These are phyloP conservation scores for Epinotia bilunana DNA, from an alignment of 2,888 invertebrate genomes.

Conservation along the genomic window DNA sequence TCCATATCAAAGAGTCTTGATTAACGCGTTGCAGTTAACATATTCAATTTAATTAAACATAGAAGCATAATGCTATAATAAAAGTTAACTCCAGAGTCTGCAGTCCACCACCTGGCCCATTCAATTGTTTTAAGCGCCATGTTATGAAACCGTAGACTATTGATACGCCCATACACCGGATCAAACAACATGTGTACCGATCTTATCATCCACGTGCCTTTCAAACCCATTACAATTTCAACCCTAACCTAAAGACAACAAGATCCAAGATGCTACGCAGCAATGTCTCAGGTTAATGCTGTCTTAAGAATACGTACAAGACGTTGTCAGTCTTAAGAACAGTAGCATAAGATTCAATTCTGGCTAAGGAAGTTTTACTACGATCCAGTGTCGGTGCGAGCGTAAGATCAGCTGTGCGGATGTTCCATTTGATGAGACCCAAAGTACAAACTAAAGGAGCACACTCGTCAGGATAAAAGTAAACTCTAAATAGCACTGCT, in stretches of 20 bases:
- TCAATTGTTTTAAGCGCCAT: constrained; percentile 70
- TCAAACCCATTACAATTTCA: not conserved
- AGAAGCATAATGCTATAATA: constrained; percentile 53
- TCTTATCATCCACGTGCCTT: constrained; percentile 74
- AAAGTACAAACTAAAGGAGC: constrained; percentile 8
- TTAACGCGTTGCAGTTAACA: not conserved
- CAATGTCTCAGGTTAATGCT: constrained; percentile 37
- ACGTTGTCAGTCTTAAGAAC: constrained; percentile 44
- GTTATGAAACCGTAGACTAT: constrained; percentile 67
- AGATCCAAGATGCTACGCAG: constrained; percentile 46
- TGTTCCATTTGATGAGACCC: constrained; percentile 33
- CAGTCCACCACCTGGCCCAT: constrained; percentile 45
- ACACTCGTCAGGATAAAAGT: constrained; percentile 50
- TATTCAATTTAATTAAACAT: constrained; percentile 49
- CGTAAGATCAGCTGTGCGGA: constrained; percentile 75
- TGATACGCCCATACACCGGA: constrained; percentile 80
- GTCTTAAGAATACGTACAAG: constrained; percentile 45
- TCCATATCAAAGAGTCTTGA: too few species aligned
- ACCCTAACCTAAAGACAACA: constrained; percentile 42
- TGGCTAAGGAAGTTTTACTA: constrained; percentile 50
- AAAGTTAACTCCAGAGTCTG: constrained; percentile 32
- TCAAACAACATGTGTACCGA: constrained; percentile 78
- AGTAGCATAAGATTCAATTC: constrained; percentile 44
- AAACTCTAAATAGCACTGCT: constrained; percentile 44
- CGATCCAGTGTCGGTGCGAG: constrained; percentile 67